Evolutionary conservation across 2,888 invertebrate species (phyloP), one percentile per base, ranked within the genome.

Genomic region (Calameuta idolon): DNA sequence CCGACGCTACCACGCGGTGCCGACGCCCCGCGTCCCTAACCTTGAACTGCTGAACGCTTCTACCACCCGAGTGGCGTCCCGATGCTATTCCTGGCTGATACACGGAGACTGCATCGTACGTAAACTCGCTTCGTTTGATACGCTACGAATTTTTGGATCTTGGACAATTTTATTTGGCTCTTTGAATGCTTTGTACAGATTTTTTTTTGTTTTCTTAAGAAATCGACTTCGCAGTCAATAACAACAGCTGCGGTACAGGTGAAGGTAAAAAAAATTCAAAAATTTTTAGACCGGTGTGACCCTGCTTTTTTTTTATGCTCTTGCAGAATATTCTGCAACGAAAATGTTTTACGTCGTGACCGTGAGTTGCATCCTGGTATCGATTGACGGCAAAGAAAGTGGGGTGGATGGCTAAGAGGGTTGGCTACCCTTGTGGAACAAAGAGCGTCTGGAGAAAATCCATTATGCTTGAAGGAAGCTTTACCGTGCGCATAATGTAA

Each of bases 31-130:
- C 82, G 87, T 85, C 86, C 86, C 86, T 90, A 90, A 90, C 90
- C 90, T 90, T 90, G 90, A 90, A 90, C 90, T 88, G 89, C 87
- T 87, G 88, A 88, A 86, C 34, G 74, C 74, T 74, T 3, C 74
- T 34, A 35, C 30, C 35, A 30, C 23, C 74, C 37, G 74, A 74
- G 40, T 80, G 80, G 78, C 75, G 80, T 83, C 79, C 79, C 82
- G 23, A 79, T 73, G 79, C 82, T 84, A 84, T 84, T 84, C 81
- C 79, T 78, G 83, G 78, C 78, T 75, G 75, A 34, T 31, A 31
- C 31, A 34, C 34, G 71, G 31, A 71, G 71, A 34, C 31, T 71
- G 71, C 71, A 71, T 34, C 71, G 31, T 31, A 23, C 4, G 71
- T 71, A 71, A 34, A 34, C 15, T 31, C 71, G 33, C 71, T 12